phyloP scores from a whole-genome alignment of 2,888 invertebrate genomes.

The Lissonota sp. region DNA sequence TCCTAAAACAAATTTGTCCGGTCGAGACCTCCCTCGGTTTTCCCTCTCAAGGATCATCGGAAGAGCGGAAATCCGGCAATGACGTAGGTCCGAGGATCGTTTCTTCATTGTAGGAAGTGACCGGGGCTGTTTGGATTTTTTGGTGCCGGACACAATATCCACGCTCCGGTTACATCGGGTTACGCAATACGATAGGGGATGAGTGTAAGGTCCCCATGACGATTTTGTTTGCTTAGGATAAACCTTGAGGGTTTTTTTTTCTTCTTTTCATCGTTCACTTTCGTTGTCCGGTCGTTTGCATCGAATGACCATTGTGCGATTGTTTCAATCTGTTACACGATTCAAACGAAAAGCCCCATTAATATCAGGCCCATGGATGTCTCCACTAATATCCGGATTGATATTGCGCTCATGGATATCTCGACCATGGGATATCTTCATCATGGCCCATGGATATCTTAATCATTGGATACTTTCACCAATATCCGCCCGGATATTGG shows the following conservation, averaged over 20 bases:
- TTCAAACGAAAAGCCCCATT: background rate
- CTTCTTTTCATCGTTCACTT: constrained; percentile 60
- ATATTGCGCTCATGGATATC: too few relatives aligned
- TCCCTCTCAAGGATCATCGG: constrained; percentile 16
- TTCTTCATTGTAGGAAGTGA: constrained; percentile 34
- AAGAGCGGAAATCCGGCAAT: constrained; percentile 67
- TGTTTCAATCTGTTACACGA: background rate
- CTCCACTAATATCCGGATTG: too few relatives aligned
- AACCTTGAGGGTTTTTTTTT: constrained; percentile 69
- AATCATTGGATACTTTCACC: too few relatives aligned
- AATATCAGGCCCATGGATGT: too few relatives aligned
- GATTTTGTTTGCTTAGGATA: constrained; percentile 72
- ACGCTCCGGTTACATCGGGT: constrained; percentile 73
- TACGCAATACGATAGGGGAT: constrained; percentile 69
- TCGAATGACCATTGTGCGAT: constrained; percentile 25
- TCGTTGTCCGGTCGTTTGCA: constrained; percentile 21
- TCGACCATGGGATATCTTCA: too few relatives aligned
- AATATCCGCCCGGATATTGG: too few relatives aligned
- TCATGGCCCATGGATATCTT: too few relatives aligned
- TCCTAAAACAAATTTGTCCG: constrained; percentile 46
- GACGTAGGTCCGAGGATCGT: constrained; percentile 33
- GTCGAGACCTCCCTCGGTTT: constrained; percentile 10
- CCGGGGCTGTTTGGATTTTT: constrained; percentile 52
- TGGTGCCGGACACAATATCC: constrained; percentile 66
- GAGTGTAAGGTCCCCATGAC: constrained; percentile 38